phyloP scores from a whole-genome alignment of 2,797 vertebrate genomes.

The Sebastes oblongus region DNA sequence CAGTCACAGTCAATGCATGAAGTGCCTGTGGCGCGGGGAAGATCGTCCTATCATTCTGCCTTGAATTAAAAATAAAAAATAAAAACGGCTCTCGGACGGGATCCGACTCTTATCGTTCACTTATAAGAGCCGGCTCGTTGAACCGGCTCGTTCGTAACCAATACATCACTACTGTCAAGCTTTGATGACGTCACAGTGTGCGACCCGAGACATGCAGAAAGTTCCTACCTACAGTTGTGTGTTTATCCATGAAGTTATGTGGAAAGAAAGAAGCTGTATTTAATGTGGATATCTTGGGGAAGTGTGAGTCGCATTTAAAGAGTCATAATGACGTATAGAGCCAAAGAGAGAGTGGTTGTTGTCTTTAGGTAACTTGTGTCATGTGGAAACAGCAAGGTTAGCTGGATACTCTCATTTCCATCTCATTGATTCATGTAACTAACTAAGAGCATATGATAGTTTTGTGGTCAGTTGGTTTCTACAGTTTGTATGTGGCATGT shows the following conservation, averaged over 20 bases:
- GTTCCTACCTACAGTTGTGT: neutral
- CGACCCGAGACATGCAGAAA: constrained; percentile 20
- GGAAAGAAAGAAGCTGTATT: neutral
- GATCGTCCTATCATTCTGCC: too few species aligned
- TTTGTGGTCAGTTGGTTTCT: neutral
- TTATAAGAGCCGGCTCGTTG: too few species aligned
- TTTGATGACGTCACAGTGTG: constrained; percentile 50
- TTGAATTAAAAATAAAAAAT: too few species aligned
- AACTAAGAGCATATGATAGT: neutral
- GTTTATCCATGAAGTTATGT: neutral
- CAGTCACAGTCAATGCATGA: too few species aligned
- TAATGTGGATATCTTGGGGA: neutral
- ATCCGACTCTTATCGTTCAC: too few species aligned
- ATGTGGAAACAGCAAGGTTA: neutral
- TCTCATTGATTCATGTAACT: neutral
- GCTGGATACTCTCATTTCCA: neutral
- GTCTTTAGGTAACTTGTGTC: neutral
- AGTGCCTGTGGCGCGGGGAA: too few species aligned
- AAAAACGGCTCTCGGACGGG: too few species aligned
- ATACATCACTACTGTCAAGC: constrained; percentile 19
- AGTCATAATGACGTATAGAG: neutral
- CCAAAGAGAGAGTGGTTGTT: neutral
- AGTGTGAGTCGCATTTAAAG: neutral
- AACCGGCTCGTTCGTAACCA: accelerated
- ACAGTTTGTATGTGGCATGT: neutral